A percentile compares a stretch with the other conserved stretches of the same genome.
Conservation (phyloP, 2,113 vertebrate genomes). For the Rafetus swinhoei region DNA sequence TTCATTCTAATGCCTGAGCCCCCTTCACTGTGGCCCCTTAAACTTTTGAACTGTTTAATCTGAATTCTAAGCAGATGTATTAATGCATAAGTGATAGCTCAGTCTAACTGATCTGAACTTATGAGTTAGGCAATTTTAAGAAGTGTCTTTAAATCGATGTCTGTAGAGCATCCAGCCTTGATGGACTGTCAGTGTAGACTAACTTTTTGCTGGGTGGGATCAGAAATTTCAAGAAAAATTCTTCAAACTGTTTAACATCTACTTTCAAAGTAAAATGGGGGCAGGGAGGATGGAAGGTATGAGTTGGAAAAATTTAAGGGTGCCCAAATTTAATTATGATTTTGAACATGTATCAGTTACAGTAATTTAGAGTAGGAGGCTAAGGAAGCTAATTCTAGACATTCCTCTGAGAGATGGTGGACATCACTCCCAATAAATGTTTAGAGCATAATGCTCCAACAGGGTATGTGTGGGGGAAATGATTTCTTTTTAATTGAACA, state of each 20-base stretch:
- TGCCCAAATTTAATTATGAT: not conserved
- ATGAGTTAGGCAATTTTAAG: slow-evolving; percentile 14
- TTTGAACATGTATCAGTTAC: rapidly evolving
- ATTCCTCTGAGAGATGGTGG: not conserved
- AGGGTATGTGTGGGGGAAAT: not conserved
- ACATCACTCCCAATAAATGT: not conserved
- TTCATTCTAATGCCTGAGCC: not conserved
- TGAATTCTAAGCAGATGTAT: slow-evolving; percentile 15
- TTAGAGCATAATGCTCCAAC: not conserved
- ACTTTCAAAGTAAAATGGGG: not conserved
- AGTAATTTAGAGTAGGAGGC: not conserved
- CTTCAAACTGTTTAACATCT: not conserved
- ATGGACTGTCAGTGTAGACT: not conserved
- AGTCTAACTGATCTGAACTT: slow-evolving; percentile 8
- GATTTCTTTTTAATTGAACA: not conserved
- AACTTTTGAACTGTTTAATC: slow-evolving; percentile 15
- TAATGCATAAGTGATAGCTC: not conserved
- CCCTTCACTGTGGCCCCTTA: not conserved
- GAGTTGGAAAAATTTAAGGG: not conserved
- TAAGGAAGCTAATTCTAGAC: not conserved
- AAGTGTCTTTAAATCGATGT: slow-evolving; percentile 22
- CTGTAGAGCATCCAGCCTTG: not conserved
- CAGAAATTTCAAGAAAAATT: slow-evolving; percentile 21
- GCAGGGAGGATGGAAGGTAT: not conserved
- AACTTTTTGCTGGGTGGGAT: not conserved